Base-by-base conservation (phyloP, 2,797 vertebrate species). In the Hippoglossus hippoglossus region DNA sequence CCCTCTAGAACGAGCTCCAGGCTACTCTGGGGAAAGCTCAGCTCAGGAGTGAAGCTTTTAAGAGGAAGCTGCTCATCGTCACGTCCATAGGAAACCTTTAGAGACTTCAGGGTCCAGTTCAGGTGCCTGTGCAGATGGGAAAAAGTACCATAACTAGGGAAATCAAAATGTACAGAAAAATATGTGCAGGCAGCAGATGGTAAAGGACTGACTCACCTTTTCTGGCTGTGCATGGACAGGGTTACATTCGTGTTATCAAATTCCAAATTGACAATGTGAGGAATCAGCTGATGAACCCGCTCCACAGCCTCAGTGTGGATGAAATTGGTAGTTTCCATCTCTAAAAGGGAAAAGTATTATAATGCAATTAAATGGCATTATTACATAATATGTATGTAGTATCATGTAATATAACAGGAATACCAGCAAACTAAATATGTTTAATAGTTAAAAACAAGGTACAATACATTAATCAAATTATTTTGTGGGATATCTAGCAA, bases 191-290 rank as follows among this genome's bases (percentile, higher is more conserved):
- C 34, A 41, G 26, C 5, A 26, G 21, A 4, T 3, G 13, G 53
- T 31, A 16, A 65, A 64, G 31, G 0, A 36, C 12, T 46, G 55
- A 73, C 93, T 93, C 76, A 98, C 98, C 96, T 96, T 88, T 98
- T 98, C 84, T 98, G 97, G 92, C 97, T 99, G 78, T 98, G 97
- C 97, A 99, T 96, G 26, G 97, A 99, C 58, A 99, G 91, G 12
- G 97, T 97, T 46, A 96, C 79, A 60, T 95, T 98, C 47, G 95
- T 98, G 71, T 94, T 98, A 87, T 99, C 97, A 90, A 98, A 95
- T 75, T 96, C 96, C 93, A 99, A 91, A 51, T 95, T 95, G 75
- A 97, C 93, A 66, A 92, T 93, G 61, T 94, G 92, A 7, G 98
- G 98, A 71, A 98, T 73, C 28, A 95, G 91, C 70, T 75, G 89